Percentiles rank a stretch among this genome's conserved stretches.
These are phyloP conservation scores for Emberiza fucata DNA, from an alignment of 2,113 vertebrate genomes.

Conservation along the genomic window DNA sequence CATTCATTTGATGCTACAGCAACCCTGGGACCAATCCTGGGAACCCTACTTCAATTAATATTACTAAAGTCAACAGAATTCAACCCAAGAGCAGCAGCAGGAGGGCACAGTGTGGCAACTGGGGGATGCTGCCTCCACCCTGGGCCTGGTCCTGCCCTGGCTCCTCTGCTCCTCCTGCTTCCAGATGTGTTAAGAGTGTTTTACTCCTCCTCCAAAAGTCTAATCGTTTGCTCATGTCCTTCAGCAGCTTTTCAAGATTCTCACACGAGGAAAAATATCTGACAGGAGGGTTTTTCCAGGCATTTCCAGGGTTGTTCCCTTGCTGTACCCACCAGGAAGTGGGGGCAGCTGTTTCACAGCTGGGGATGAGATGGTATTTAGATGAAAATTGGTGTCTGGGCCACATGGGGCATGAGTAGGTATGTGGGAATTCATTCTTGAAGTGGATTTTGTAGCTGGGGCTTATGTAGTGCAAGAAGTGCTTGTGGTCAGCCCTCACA, in stretches of 20 bases:
- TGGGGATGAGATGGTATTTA: neutral
- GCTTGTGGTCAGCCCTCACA: neutral
- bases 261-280: neutral
- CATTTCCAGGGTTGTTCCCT: neutral
- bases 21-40: conserved; percentile 14
- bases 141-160: neutral
- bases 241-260: neutral
- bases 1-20: conserved; percentile 38
- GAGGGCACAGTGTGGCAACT: rapidly evolving
- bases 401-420: rapidly evolving
- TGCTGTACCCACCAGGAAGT: neutral
- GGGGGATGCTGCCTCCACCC: neutral
- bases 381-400: neutral
- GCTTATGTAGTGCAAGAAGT: neutral
- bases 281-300: neutral
- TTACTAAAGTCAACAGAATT: conserved; percentile 19
- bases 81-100: neutral
- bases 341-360: neutral
- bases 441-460: neutral
- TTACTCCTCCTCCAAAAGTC: neutral
- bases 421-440: neutral
- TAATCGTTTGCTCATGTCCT: neutral
- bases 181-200: neutral
- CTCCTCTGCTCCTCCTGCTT: neutral
- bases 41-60: neutral